Evolutionary conservation across 2,888 invertebrate genomes (phyloP).

Genomic region (Euspilapteryx auroguttella): DNA sequence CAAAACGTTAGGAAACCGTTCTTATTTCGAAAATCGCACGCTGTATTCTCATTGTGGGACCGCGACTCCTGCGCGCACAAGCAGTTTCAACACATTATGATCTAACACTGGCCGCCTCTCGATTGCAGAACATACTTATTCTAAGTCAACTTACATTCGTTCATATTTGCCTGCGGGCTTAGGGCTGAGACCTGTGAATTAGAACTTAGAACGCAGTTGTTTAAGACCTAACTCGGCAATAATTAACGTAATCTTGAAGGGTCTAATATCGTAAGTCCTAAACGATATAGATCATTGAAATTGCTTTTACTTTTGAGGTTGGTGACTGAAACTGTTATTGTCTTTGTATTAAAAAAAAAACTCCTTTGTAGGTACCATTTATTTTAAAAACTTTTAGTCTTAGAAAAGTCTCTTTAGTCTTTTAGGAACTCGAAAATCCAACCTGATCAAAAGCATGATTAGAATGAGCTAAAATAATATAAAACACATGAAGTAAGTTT

Average conservation of each 20-base stretch:
- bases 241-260: neutral
- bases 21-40: constrained; percentile 14
- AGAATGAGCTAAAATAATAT: no score
- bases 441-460: no score
- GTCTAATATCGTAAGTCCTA: no score
- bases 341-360: neutral
- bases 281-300: no score
- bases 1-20: neutral
- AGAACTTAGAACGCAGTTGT: constrained; percentile 21
- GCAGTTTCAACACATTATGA: constrained; percentile 60
- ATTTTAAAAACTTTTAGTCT: no score
- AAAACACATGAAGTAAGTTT: no score
- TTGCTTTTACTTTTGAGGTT: neutral
- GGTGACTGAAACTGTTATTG: neutral
- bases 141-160: constrained; percentile 63
- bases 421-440: no score
- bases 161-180: constrained; percentile 60
- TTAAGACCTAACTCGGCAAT: constrained; percentile 1
- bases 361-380: no score
- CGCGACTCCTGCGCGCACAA: constrained; percentile 49
- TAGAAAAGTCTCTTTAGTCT: no score
- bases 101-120: constrained; percentile 58
- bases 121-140: constrained; percentile 62
- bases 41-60: constrained; percentile 45
- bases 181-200: constrained; percentile 32